Base-by-base conservation (phyloP, 92 coral and sea anemone genomes). In the Palythoa grandis region DNA sequence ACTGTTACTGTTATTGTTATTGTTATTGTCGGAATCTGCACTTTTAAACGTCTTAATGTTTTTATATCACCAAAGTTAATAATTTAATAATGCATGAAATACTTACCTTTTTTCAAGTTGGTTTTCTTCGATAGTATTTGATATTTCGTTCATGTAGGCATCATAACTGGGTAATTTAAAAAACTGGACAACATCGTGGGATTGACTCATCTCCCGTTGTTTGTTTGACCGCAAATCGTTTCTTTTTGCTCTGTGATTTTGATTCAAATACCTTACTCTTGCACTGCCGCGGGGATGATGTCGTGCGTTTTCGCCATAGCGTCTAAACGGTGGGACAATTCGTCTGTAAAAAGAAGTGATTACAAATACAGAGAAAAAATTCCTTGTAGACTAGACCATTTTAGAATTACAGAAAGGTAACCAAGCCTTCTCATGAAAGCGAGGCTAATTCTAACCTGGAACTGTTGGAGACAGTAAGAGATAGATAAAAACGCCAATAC, bases 131-230 rank as follows among this genome's bases (percentile, higher is more conserved):
- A 35, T 48, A 40, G 20, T 10, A 12, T 47, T 29, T 12, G 56
- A 3, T 24, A 56, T 20, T 50, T 80, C 16, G 11, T 80, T 65
- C 57, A 80, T 43, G 73, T 80, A 80, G 11, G 72, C 85, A 23
- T 80, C 74, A 22, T 80, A 80, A 70, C 74, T 80, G 24, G 85
- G 85, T 15, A 80, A 37, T 15, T 40, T 80, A 22, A 39, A 80
- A 50, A 80, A 80, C 85, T 67, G 74, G n/a, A 80, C 85, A 19
- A 80, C 85, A 80, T 10, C 47, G 3, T 37, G 73, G 17, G 60
- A 29, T 6, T 22, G 16, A 12, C 22, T 48, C 37, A 53, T 12
- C 15, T n/a, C n/a, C 22, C 61, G 47, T 6, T 80, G 29, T 67
- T 15, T 70, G 40, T 47, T 65, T 20, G 24, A 80, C 11, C 1